Conservation (phyloP, 2,888 invertebrate genomes). For the Hemistola chrysoprasaria region DNA sequence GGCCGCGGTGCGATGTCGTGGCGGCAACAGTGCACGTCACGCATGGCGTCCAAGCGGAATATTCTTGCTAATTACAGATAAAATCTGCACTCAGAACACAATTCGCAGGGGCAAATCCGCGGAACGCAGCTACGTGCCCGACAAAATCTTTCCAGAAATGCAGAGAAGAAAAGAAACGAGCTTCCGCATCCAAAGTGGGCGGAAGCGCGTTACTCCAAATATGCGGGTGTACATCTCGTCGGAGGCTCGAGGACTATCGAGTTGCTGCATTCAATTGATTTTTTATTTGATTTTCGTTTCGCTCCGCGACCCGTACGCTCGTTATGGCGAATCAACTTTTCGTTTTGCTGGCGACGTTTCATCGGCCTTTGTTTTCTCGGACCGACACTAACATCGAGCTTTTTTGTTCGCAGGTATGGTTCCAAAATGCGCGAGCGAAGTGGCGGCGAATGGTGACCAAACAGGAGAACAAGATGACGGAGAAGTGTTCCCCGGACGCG, state of each 20-base stretch:
- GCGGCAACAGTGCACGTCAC: constrained; percentile 40
- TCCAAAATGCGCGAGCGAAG: constrained; percentile 97
- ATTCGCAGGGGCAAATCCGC: constrained; percentile 46
- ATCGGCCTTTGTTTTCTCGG: constrained; percentile 38
- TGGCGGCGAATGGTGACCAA: constrained; percentile 94
- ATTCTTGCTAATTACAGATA: constrained; percentile 66
- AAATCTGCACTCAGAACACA: constrained; percentile 56
- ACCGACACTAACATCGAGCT: constrained; percentile 41
- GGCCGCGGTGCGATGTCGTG: not conserved
- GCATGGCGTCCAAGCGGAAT: constrained; percentile 33
- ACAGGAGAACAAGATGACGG: constrained; percentile 88
- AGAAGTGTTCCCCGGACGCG: constrained; percentile 86
- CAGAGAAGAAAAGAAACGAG: constrained; percentile 35
- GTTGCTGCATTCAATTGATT: constrained; percentile 19
- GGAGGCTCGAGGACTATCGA: constrained; percentile 32
- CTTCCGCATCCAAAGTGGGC: constrained; percentile 28
- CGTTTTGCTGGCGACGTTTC: constrained; percentile 48
- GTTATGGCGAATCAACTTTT: constrained; percentile 47
- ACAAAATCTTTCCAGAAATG: constrained; percentile 46
- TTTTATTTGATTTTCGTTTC: constrained; percentile 29
- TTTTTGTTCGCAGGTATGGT: constrained; percentile 92
- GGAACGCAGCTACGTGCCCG: constrained; percentile 54
- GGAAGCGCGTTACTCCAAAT: constrained; percentile 32
- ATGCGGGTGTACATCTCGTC: constrained; percentile 12
- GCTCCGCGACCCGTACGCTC: constrained; percentile 46